Evolutionary conservation across 2,888 invertebrate genomes (phyloP).

Genomic region (Callimorpha dominula): DNA sequence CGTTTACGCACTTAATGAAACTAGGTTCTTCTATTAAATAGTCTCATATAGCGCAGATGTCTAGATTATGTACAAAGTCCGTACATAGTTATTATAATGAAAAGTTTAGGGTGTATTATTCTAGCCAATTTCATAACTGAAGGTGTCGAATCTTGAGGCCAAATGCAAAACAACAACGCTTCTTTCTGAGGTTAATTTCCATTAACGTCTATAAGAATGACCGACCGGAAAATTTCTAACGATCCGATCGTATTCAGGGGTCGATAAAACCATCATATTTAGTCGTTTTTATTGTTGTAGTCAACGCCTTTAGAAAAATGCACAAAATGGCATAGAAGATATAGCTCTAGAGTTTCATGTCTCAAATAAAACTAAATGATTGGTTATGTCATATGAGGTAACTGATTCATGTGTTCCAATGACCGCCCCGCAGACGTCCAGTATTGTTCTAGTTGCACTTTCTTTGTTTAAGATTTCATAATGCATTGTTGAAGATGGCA

Average conservation of each 20-base stretch:
- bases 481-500: slow-evolving; percentile 51
- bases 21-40: too few species aligned
- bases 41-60: neutral
- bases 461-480: slow-evolving; percentile 57
- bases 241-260: neutral
- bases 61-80: neutral
- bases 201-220: neutral
- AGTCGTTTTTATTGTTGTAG: neutral
- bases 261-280: neutral
- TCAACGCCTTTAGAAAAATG: neutral
- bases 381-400: slow-evolving; percentile 59
- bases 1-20: too few species aligned
- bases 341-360: neutral
- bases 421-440: slow-evolving; percentile 58
- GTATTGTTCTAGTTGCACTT: slow-evolving; percentile 69
- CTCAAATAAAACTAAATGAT: neutral
- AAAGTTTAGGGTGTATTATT: neutral
- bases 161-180: neutral
- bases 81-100: neutral
- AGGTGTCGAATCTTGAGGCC: neutral
- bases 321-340: neutral
- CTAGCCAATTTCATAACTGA: neutral
- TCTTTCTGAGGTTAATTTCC: neutral
- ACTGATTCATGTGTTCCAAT: slow-evolving; percentile 62
- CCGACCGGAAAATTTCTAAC: neutral